Evolutionary conservation across 2,888 invertebrate genomes (phyloP), one percentile per base, ranked within the genome.

Genomic region (Poecilobothrus nobilitatus): DNA sequence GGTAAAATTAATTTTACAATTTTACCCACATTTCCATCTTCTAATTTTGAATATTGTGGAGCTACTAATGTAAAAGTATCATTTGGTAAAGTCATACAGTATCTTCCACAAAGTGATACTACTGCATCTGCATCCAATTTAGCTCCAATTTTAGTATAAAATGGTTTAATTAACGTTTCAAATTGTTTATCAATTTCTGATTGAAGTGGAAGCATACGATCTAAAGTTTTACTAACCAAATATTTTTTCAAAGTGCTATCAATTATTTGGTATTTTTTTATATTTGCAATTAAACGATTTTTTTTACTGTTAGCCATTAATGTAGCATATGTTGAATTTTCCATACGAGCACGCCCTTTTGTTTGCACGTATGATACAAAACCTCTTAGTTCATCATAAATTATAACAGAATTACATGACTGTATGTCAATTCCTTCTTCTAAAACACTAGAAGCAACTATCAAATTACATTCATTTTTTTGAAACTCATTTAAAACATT

Each of bases 391-490:
- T 82, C 77, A 77, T 94, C 92, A 77, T 89, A 92, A 67, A 90
- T 86, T 21, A 95, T 76, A 0, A 96, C 90, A 63, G 93, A 81
- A 71, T 91, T 88, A 77, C 97, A 97, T 37, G 87, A 85, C 3
- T 90, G 90, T 37, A 96, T 86, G 80, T 96, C 95, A 10, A 95
- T 86, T 0, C 95, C 95, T 82, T 96, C 96, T 78, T 96, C 96
- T 37, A 96, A 83, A 0, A 96, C 91, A 77, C 89, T 90, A 0
- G 96, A 90, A 1, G 90, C 86, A 1, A 91, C 80, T 37, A 92
- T 77, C 2, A 91, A 77, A 78, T 93, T 93, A 7, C 84, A 80
- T 44, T 84, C 81, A 10, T 86, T 86, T 10, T 79, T 80, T 27
- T 85, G 83, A 76, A 91, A 91, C 61, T 85, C 83, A 21, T 82